phyloP scores from a whole-genome alignment of 2,797 vertebrate species.

The Carcharodon carcharias region DNA sequence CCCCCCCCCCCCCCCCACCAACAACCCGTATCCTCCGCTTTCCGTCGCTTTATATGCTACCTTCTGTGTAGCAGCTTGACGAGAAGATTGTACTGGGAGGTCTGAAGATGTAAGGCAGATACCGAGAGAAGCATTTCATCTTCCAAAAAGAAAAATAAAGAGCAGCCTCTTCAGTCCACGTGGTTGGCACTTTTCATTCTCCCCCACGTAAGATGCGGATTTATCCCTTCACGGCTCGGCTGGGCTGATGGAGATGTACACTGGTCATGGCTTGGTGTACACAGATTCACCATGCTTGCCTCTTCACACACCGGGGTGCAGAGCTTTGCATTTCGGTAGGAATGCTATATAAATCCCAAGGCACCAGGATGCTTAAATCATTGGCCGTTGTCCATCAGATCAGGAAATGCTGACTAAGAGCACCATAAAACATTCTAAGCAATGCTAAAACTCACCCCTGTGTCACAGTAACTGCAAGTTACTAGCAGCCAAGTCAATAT shows the following conservation, averaged over 20 bases:
- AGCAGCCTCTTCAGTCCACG: conserved; percentile 51
- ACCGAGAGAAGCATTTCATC: conserved; percentile 98
- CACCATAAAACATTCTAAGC: conserved; percentile 21
- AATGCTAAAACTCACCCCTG: conserved; percentile 21
- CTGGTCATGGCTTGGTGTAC: conserved; percentile 35
- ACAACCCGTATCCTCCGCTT: conserved; percentile 43
- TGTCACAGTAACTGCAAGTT: conserved; percentile 22
- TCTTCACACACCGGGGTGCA: conserved; percentile 40
- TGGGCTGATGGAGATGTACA: not conserved
- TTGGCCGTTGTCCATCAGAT: conserved; percentile 53
- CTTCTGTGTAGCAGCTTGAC: conserved; percentile 90
- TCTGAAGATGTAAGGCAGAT: conserved; percentile 88
- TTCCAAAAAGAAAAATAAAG: conserved; percentile 55
- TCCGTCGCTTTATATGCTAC: conserved; percentile 60
- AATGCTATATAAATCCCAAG: conserved; percentile 52
- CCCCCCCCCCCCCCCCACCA: conserved; percentile 41
- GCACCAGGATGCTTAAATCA: conserved; percentile 52
- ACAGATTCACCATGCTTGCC: conserved; percentile 46
- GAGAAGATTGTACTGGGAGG: conserved; percentile 86
- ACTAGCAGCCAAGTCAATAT: conserved; percentile 28
- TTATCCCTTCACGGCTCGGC: not conserved
- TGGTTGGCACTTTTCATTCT: conserved; percentile 41
- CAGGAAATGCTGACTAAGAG: conserved; percentile 61
- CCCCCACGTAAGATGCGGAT: not conserved
- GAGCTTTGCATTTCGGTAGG: conserved; percentile 54